phyloP scores from a whole-genome alignment of 2,797 vertebrate species.

The Crax fasciolata region DNA sequence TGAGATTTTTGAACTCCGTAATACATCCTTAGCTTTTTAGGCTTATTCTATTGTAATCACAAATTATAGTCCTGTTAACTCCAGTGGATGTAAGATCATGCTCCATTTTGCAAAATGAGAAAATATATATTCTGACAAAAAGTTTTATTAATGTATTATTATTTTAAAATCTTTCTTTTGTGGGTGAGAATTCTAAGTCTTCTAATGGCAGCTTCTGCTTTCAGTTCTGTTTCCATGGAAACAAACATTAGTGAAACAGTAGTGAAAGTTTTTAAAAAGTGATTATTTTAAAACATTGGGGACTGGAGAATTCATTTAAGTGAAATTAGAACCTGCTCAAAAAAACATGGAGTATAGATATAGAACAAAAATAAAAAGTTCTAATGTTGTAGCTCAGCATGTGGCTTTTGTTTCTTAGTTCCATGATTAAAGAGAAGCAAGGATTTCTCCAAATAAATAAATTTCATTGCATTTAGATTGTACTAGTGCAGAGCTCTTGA shows the following conservation, averaged over 20 bases:
- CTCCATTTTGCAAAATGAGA: constrained; percentile 9
- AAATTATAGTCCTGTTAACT: constrained; percentile 8
- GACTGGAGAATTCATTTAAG: constrained; percentile 39
- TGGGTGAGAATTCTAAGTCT: constrained; percentile 13
- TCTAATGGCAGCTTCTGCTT: constrained; percentile 16
- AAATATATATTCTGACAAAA: constrained; percentile 8
- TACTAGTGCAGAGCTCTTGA: background rate
- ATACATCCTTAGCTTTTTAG: background rate
- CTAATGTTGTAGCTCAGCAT: background rate
- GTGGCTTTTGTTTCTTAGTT: constrained; percentile 19
- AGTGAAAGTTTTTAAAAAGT: constrained; percentile 11
- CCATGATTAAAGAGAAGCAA: background rate
- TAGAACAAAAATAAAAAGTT: background rate
- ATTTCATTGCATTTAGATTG: background rate
- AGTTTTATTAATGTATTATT: constrained; percentile 47
- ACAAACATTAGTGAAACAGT: constrained; percentile 22
- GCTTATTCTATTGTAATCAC: background rate
- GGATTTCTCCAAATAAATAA: background rate
- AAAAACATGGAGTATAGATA: background rate
- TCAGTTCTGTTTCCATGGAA: constrained; percentile 70
- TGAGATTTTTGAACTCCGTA: background rate
- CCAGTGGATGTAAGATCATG: background rate
- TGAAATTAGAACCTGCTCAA: constrained; percentile 13
- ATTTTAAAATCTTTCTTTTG: constrained; percentile 34
- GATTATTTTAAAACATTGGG: constrained; percentile 54